Base-by-base conservation (phyloP, 1,140 invertebrate species). In the Galleria mellonella region DNA sequence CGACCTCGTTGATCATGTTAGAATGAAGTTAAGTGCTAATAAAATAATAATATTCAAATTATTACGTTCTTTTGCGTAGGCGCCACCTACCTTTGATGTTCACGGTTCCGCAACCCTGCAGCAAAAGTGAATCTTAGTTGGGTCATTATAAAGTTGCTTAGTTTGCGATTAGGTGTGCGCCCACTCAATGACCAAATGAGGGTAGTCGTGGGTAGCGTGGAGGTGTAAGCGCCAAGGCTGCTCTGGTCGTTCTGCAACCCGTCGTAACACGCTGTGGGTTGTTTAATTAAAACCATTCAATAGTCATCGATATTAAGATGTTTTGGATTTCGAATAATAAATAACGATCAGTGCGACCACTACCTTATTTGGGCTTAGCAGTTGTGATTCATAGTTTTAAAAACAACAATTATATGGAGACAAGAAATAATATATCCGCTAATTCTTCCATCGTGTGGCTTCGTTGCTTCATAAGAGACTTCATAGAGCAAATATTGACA, bases 111-210 rank as follows among this genome's bases (percentile, higher is more conserved):
- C 75, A 78, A 79, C 77, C 75, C 74, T 73, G 55, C 42, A 50
- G 47, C 62, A 70, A 77, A 75, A 71, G 47, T 71, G 60, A 77
- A 58, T 68, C 66, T 81, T 72, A 78, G 57, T 56, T 47, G 66
- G 69, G 69, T 74, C 78, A 72, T 75, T 73, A 73, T 81, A 79
- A 77, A 70, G 74, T 75, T 83, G 71, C 62, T 81, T 70, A 70
- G 70, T 52, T 55, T 47, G 55, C 55, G 72, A 75, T 82, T 79
- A 77, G 77, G 59, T 55, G 55, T 67, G 68, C 68, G 69, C 81
- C 81, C 61, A 85, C 81, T 49, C 50, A 62, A 67, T 83, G 76
- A 83, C 82, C 82, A 85, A 85, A 83, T 83, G 77, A 78, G 78
- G 78, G 78, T 83, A 72, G 62, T 44, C 73, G 81, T 84, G 76